phyloP scores from a whole-genome alignment of 2,797 vertebrate genomes.

The Manis crassicaudata region DNA sequence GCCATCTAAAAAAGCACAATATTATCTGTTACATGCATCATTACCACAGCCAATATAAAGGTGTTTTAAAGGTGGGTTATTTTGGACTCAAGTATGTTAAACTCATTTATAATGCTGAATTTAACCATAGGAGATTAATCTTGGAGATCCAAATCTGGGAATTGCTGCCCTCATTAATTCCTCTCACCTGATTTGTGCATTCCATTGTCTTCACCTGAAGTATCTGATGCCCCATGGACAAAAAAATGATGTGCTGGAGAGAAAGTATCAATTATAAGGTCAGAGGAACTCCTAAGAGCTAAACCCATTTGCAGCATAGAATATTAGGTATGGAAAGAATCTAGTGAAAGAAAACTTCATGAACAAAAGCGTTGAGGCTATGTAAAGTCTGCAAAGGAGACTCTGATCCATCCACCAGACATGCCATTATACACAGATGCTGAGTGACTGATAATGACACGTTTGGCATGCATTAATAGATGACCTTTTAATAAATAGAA shows the following conservation, averaged over 20 bases:
- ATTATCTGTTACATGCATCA: neutral
- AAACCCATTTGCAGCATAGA: neutral
- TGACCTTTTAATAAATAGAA: conserved; percentile 4
- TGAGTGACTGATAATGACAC: neutral
- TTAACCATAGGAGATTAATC: neutral
- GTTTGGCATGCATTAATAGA: neutral
- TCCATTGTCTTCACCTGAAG: neutral
- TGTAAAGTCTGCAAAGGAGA: neutral
- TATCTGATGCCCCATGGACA: neutral
- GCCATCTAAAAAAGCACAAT: neutral
- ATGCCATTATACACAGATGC: neutral
- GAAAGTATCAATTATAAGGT: neutral
- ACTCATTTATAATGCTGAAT: neutral
- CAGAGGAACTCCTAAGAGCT: neutral
- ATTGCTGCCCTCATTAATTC: conserved; percentile 15
- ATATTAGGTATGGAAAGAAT: neutral
- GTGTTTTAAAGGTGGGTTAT: neutral
- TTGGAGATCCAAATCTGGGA: neutral
- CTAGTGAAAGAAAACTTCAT: neutral
- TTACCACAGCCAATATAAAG: neutral
- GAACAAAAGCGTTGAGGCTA: neutral
- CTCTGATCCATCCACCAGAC: neutral
- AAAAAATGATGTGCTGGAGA: neutral
- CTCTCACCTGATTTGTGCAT: neutral
- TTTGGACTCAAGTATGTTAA: neutral